phyloP scores from a whole-genome alignment of 2,113 vertebrate genomes.

The Phyllopteryx taeniolatus region DNA sequence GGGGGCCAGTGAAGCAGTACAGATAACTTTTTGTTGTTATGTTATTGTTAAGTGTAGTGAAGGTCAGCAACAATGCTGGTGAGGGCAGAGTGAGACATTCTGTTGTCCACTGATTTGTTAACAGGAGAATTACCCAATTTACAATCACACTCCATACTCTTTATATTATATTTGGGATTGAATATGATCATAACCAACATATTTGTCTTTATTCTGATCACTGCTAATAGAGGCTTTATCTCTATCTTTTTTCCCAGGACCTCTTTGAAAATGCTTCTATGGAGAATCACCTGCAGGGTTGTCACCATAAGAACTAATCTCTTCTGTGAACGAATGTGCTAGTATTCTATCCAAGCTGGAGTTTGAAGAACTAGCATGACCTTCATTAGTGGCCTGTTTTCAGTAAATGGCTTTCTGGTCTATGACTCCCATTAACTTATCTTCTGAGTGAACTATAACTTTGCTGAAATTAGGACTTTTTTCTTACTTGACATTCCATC shows the following conservation, averaged over 20 bases:
- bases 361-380: slow-evolving; percentile 3
- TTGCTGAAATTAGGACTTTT: not conserved
- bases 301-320: slow-evolving; percentile 1
- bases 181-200: not conserved
- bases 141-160: not conserved
- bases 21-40: no score
- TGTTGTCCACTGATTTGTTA: not conserved
- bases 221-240: not conserved
- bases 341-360: slow-evolving; percentile 1
- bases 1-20: no score
- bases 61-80: no score
- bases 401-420: slow-evolving; percentile 2
- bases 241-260: not conserved
- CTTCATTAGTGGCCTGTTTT: slow-evolving; percentile 3
- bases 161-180: not conserved
- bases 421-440: not conserved
- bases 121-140: not conserved
- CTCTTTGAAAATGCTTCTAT: not conserved
- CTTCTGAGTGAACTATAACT: not conserved
- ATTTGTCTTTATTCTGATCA: not conserved
- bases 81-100: not conserved
- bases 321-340: not conserved
- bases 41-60: no score
- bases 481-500: not conserved
- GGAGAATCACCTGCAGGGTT: not conserved